phyloP scores from a whole-genome alignment of 53 echinoderm and acorn worm genomes.

The Crossaster papposus region DNA sequence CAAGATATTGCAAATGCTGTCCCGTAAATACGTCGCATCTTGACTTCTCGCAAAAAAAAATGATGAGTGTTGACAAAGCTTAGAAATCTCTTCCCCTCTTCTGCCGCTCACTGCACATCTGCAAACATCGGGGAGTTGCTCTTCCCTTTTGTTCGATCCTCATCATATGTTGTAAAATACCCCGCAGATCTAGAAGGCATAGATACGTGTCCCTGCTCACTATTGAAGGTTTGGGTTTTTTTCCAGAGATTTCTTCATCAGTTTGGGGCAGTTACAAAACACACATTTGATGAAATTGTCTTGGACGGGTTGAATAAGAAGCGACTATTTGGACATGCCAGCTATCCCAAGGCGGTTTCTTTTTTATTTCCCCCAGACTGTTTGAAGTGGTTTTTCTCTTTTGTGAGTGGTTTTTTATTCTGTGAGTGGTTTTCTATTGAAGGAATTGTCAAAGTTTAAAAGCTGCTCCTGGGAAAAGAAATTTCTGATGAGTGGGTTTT shows the following conservation, averaged over 20 bases:
- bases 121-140: not conserved
- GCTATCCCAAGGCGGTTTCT: not conserved
- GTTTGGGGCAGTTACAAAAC: not conserved
- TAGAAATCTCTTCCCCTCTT: not conserved
- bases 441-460: not conserved
- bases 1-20: not conserved
- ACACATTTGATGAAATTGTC: not conserved
- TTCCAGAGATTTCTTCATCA: not conserved
- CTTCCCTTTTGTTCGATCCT: not conserved
- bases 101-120: slow-evolving; percentile 3
- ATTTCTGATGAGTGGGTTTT: no score
- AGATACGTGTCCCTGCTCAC: not conserved
- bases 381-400: not conserved
- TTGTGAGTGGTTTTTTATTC: no score
- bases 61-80: slow-evolving; percentile 25
- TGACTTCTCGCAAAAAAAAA: not conserved
- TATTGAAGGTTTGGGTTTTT: not conserved
- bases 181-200: not conserved
- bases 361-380: not conserved
- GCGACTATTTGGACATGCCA: not conserved
- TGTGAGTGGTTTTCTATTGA: not conserved
- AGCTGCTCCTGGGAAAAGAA: not conserved
- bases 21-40: not conserved
- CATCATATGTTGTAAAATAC: not conserved
- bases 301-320: not conserved